Conservation (phyloP, 2,113 vertebrate genomes). For the Nymphicus hollandicus region DNA sequence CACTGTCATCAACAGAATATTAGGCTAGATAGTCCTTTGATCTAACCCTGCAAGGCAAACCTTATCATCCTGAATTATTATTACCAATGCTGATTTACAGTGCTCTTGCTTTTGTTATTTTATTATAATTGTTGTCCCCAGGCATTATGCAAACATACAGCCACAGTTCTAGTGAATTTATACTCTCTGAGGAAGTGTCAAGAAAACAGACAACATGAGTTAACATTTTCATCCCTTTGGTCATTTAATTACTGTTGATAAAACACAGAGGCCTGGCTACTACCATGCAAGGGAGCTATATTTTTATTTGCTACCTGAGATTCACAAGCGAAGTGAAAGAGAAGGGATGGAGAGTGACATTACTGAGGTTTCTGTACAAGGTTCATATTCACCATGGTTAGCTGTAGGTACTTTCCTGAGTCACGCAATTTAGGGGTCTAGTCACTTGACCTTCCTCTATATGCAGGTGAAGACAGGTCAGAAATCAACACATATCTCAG, state of each 20-base stretch:
- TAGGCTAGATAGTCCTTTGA: neutral
- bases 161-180: neutral
- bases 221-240: neutral
- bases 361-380: neutral
- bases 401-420: neutral
- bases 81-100: neutral
- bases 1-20: neutral
- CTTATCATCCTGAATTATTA: neutral
- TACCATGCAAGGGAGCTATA: neutral
- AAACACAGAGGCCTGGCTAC: neutral
- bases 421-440: neutral
- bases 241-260: neutral
- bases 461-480: neutral
- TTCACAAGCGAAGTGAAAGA: accelerated
- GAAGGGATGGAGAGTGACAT: neutral
- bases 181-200: accelerated
- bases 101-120: neutral
- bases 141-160: neutral
- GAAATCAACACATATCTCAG: neutral
- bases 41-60: neutral
- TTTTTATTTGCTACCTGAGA: neutral
- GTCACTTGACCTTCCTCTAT: neutral
- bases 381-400: neutral
- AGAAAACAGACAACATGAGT: neutral
- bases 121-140: neutral